Conservation (phyloP, 2,113 vertebrate species). For the Scomber colias region DNA sequence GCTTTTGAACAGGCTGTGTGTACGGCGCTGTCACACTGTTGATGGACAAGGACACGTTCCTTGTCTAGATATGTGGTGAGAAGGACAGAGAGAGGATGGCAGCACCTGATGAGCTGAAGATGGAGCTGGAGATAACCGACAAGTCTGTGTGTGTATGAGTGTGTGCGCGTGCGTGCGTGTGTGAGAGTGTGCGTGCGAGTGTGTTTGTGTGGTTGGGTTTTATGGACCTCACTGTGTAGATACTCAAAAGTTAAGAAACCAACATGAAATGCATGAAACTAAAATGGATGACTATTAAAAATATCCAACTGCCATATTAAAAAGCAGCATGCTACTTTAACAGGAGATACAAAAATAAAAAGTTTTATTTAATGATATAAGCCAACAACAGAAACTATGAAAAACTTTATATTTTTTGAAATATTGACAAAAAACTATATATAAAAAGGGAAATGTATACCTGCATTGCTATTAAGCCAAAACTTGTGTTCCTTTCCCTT, state of each 20-base stretch:
- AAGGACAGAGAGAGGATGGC: constrained; percentile 48
- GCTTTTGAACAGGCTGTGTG: constrained; percentile 61
- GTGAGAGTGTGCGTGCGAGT: constrained; percentile 36
- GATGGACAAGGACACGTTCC: constrained; percentile 61
- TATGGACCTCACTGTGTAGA: constrained; percentile 89
- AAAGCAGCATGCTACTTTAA: constrained; percentile 88
- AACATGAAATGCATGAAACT: constrained; percentile 92
- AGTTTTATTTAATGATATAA: constrained; percentile 88
- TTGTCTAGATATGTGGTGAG: constrained; percentile 54
- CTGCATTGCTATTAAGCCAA: constrained; percentile 88
- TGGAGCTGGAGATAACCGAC: constrained; percentile 44
- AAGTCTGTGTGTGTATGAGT: constrained; percentile 47
- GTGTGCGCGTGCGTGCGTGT: constrained; percentile 36
- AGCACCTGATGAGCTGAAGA: constrained; percentile 36
- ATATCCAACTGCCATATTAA: constrained; percentile 88
- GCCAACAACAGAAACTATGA: constrained; percentile 85
- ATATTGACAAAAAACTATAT: constrained; percentile 83
- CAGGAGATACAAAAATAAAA: constrained; percentile 82
- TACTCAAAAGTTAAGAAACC: constrained; percentile 87
- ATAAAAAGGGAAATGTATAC: constrained; percentile 84
- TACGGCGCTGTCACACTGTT: constrained; percentile 57
- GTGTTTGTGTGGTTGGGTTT: constrained; percentile 57
- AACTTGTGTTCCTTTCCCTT: constrained; percentile 73
- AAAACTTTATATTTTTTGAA: constrained; percentile 91
- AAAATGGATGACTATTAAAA: constrained; percentile 84